These are phyloP conservation scores for Fulmarus glacialis DNA, from an alignment of 2,113 vertebrate genomes.

Conservation along the genomic window DNA sequence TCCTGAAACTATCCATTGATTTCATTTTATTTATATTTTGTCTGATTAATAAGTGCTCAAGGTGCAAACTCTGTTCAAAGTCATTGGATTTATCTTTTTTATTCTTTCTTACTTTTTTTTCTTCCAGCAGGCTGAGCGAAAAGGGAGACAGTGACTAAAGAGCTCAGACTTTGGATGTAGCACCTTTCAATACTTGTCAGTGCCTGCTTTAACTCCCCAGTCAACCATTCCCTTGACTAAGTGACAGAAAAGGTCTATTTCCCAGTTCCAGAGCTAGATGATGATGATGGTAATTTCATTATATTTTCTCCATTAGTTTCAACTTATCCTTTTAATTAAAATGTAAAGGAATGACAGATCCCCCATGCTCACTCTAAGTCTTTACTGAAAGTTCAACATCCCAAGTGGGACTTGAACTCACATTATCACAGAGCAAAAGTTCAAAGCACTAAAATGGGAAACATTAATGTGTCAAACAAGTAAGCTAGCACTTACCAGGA, in stretches of 20 bases:
- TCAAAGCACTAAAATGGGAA: slow-evolving; percentile 67
- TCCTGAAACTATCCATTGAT: slow-evolving; percentile 32
- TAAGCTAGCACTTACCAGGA: slow-evolving; percentile 67
- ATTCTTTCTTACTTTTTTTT: not conserved
- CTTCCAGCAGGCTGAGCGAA: not conserved
- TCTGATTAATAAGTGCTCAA: not conserved
- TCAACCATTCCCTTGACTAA: not conserved
- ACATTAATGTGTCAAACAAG: slow-evolving; percentile 60
- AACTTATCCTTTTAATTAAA: slow-evolving; percentile 65
- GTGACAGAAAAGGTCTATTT: slow-evolving; percentile 6
- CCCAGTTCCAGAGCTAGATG: not conserved
- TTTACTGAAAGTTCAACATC: slow-evolving; percentile 44
- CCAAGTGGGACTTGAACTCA: slow-evolving; percentile 40
- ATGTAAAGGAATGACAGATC: slow-evolving; percentile 38
- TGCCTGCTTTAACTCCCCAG: not conserved
- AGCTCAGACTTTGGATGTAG: not conserved
- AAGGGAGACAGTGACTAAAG: not conserved
- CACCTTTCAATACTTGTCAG: not conserved
- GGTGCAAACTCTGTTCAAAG: slow-evolving; percentile 29
- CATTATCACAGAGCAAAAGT: slow-evolving; percentile 62
- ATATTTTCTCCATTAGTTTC: slow-evolving; percentile 48
- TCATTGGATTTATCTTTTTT: not conserved
- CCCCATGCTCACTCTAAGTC: not conserved
- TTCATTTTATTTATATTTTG: slow-evolving; percentile 42
- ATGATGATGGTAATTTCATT: slow-evolving; percentile 22